Evolutionary conservation across 2,113 vertebrate species (phyloP).

Genomic region (Potamarius usumacintae): DNA sequence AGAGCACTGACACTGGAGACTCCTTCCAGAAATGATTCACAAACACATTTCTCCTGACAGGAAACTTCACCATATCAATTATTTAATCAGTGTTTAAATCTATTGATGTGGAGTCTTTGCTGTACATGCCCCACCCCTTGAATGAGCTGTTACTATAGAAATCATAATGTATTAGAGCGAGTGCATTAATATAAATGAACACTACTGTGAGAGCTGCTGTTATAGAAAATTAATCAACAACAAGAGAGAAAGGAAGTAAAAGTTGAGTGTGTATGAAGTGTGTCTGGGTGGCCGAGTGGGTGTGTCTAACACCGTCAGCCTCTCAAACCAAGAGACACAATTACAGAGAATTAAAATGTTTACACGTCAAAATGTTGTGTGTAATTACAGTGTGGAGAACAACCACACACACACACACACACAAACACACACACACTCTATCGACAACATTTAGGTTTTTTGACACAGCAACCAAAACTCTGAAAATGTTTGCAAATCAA

Average conservation of each 20-base stretch:
- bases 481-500: conserved; percentile 31
- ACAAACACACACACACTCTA: conserved; percentile 19
- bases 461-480: neutral
- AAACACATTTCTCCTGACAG: neutral
- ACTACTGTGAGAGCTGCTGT: too few relatives aligned
- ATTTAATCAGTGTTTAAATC: too few relatives aligned
- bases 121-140: too few relatives aligned
- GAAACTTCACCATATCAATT: too few relatives aligned
- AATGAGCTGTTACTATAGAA: neutral
- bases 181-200: too few relatives aligned
- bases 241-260: neutral
- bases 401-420: conserved; percentile 16
- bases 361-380: neutral
- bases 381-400: neutral
- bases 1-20: neutral
- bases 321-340: neutral
- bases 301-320: neutral
- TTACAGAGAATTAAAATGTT: conserved; percentile 29
- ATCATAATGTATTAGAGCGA: too few relatives aligned
- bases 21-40: neutral
- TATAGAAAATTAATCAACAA: too few relatives aligned
- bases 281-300: neutral
- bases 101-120: too few relatives aligned
- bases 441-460: neutral
- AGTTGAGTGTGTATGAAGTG: neutral